phyloP scores from a whole-genome alignment of 2,113 vertebrate genomes.

The Sprattus sprattus region DNA sequence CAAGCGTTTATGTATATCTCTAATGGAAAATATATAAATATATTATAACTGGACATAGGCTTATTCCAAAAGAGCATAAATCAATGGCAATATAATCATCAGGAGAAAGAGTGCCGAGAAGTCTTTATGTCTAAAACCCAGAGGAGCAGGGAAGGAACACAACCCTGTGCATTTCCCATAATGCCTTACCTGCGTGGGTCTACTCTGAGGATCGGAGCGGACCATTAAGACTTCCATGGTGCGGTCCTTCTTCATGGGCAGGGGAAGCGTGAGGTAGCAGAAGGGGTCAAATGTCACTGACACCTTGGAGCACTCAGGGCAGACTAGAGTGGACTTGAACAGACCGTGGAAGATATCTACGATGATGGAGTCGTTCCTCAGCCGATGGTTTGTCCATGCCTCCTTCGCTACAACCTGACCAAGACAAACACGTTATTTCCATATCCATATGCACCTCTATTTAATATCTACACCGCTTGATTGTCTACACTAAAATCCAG shows the following conservation, averaged over 20 bases:
- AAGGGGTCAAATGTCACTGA: slow-evolving; percentile 92
- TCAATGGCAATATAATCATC: neutral
- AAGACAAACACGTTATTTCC: neutral
- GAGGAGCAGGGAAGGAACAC: neutral
- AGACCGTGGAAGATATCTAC: slow-evolving; percentile 91
- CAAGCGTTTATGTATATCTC: neutral
- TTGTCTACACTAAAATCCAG: neutral
- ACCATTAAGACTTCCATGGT: slow-evolving; percentile 88
- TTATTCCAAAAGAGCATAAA: neutral
- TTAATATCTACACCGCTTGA: neutral
- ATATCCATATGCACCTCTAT: neutral
- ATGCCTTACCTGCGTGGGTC: slow-evolving; percentile 83
- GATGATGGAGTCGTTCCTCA: slow-evolving; percentile 87
- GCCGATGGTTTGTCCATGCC: slow-evolving; percentile 85
- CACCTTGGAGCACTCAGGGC: slow-evolving; percentile 85
- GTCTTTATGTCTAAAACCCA: neutral
- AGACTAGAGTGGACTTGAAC: slow-evolving; percentile 89
- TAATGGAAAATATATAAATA: neutral
- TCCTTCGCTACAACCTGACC: slow-evolving; percentile 85
- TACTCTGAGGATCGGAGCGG: slow-evolving; percentile 80
- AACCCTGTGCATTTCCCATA: neutral
- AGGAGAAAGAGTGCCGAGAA: neutral
- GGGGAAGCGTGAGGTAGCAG: slow-evolving; percentile 89
- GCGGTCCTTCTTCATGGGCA: slow-evolving; percentile 88
- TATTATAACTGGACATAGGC: neutral